A percentile compares a stretch with the other conserved stretches of the same genome.
phyloP scores from a whole-genome alignment of 1,140 invertebrate genomes.

The Chrysopa pallens region DNA sequence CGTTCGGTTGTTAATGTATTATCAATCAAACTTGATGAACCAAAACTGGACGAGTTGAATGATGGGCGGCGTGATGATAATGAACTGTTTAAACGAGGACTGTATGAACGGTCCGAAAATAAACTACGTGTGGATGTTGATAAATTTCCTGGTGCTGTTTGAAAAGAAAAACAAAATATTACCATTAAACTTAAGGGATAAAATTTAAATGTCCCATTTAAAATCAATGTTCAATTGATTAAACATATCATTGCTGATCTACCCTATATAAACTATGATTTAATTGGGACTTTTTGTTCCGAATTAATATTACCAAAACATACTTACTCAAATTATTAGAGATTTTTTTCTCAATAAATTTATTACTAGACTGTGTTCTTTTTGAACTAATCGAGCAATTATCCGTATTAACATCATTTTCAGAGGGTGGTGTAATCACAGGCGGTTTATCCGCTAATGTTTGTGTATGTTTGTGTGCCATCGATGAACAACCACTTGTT shows the following conservation, averaged over 20 bases:
- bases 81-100: slow-evolving; percentile 10
- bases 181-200: too few species aligned
- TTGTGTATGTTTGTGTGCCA: slow-evolving; percentile 13
- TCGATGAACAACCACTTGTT: slow-evolving; percentile 21
- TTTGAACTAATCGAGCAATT: not conserved
- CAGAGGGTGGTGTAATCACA: too few species aligned
- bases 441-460: slow-evolving; percentile 5
- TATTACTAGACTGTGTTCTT: slow-evolving; percentile 5
- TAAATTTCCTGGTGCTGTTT: too few species aligned
- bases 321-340: slow-evolving; percentile 1
- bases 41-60: slow-evolving; percentile 33
- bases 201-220: too few species aligned
- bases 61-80: slow-evolving; percentile 29
- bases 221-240: too few species aligned
- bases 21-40: slow-evolving; percentile 18
- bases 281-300: too few species aligned
- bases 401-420: slow-evolving; percentile 4
- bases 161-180: too few species aligned
- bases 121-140: too few species aligned
- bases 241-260: too few species aligned
- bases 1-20: slow-evolving; percentile 17
- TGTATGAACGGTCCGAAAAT: not conserved
- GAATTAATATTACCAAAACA: not conserved
- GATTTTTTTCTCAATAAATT: slow-evolving; percentile 8
- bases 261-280: too few species aligned